Conservation (phyloP, 2,113 vertebrate species). For the Rhinolophus ferrumequinum region DNA sequence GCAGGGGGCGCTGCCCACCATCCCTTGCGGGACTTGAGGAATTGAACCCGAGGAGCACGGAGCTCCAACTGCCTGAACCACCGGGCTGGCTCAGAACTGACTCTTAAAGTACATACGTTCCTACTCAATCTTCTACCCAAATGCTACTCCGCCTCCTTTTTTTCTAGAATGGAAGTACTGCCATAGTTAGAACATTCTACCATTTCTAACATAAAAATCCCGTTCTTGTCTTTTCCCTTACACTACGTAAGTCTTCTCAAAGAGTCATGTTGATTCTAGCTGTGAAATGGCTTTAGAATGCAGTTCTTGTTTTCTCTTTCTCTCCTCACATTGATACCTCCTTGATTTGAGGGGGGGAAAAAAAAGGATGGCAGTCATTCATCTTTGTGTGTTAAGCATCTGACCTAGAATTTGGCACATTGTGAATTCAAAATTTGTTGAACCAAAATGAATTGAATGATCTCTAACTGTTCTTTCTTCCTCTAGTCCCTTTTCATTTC, state of each 20-base stretch:
- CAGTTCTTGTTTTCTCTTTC: background rate
- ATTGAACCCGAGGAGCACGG: too few species aligned
- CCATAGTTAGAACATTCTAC: background rate
- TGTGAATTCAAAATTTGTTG: background rate
- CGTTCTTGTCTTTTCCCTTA: background rate
- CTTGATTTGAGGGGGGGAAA: background rate
- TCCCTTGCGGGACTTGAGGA: too few species aligned
- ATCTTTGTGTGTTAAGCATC: background rate
- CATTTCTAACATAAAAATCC: background rate
- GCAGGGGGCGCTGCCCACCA: too few species aligned
- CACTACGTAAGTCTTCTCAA: too few species aligned
- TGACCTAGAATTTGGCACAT: background rate
- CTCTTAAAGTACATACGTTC: background rate
- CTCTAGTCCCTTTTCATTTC: background rate
- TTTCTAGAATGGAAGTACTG: background rate
- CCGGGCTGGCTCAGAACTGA: too few species aligned
- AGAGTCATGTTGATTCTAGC: background rate
- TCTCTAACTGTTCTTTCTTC: background rate
- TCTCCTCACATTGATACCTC: background rate
- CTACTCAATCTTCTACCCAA: background rate
- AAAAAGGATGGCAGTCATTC: background rate
- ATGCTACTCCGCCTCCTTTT: accelerated
- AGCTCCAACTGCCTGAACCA: too few species aligned
- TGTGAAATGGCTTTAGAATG: background rate
- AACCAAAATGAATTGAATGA: background rate